Percentiles rank a stretch among this genome's conserved stretches.
Evolutionary conservation across 2,113 vertebrate species (phyloP).

Genomic region (Lucifuga dentata): DNA sequence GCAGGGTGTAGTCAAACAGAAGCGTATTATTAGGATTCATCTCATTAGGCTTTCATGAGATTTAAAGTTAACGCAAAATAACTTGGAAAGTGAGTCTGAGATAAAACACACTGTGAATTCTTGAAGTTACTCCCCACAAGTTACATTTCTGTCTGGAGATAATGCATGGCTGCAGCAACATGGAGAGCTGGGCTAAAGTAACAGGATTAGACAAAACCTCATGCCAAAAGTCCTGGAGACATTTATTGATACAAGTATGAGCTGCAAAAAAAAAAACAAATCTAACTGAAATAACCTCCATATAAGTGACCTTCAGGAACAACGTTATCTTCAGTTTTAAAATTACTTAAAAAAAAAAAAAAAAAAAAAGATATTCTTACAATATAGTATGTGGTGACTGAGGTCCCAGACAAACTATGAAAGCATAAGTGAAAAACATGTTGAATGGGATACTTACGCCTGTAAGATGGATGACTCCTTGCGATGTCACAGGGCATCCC

Average conservation of each 20-base stretch:
- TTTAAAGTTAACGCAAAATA: conserved; percentile 81
- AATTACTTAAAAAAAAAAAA: conserved; percentile 6
- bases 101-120: conserved; percentile 61
- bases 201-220: conserved; percentile 51
- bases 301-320: conserved; percentile 18
- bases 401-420: no score
- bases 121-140: conserved; percentile 50
- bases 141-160: conserved; percentile 45
- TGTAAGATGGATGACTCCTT: conserved; percentile 98
- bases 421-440: neutral
- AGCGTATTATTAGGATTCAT: conserved; percentile 81
- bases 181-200: conserved; percentile 24
- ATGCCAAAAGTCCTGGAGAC: conserved; percentile 40
- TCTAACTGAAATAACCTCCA: conserved; percentile 16
- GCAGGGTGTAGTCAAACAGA: conserved; percentile 79
- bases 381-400: no score
- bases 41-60: conserved; percentile 87
- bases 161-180: conserved; percentile 14
- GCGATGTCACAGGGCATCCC: conserved; percentile 98
- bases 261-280: conserved; percentile 10
- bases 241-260: conserved; percentile 46
- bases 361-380: no score
- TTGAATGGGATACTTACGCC: conserved; percentile 84
- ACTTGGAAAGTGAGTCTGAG: conserved; percentile 66
- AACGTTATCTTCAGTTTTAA: neutral